Evolutionary conservation across 2,888 invertebrate genomes (phyloP).

Genomic region (Noctua janthina): DNA sequence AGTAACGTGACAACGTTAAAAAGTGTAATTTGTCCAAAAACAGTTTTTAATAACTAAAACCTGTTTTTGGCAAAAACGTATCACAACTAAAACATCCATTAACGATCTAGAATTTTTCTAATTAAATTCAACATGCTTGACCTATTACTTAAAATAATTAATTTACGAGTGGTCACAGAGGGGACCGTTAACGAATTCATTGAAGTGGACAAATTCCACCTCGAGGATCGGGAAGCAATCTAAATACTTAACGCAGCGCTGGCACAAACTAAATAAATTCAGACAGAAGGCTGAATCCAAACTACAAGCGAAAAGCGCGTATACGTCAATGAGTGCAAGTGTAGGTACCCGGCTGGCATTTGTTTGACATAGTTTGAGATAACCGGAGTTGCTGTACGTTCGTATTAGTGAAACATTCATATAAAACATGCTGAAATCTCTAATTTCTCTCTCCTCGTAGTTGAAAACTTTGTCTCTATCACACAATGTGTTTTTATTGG

Average conservation of each 20-base stretch:
- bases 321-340: neutral
- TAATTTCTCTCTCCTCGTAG: neutral
- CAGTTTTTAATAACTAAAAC: too few relatives aligned
- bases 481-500: neutral
- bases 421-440: neutral
- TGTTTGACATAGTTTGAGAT: slow-evolving; percentile 3
- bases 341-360: neutral
- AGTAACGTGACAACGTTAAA: neutral
- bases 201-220: slow-evolving; percentile 75
- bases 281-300: slow-evolving; percentile 11
- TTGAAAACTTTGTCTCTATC: neutral
- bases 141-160: slow-evolving; percentile 62
- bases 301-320: neutral
- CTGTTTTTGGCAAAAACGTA: neutral
- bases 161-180: slow-evolving; percentile 61
- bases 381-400: neutral
- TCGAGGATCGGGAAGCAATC: slow-evolving; percentile 73
- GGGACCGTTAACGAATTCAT: slow-evolving; percentile 71
- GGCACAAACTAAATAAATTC: slow-evolving; percentile 11
- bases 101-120: slow-evolving; percentile 7
- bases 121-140: slow-evolving; percentile 28
- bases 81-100: slow-evolving; percentile 2
- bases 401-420: neutral
- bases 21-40: neutral
- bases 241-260: slow-evolving; percentile 78